Evolutionary conservation across 2,888 invertebrate genomes (phyloP).

Genomic region (Conchocele bisecta): DNA sequence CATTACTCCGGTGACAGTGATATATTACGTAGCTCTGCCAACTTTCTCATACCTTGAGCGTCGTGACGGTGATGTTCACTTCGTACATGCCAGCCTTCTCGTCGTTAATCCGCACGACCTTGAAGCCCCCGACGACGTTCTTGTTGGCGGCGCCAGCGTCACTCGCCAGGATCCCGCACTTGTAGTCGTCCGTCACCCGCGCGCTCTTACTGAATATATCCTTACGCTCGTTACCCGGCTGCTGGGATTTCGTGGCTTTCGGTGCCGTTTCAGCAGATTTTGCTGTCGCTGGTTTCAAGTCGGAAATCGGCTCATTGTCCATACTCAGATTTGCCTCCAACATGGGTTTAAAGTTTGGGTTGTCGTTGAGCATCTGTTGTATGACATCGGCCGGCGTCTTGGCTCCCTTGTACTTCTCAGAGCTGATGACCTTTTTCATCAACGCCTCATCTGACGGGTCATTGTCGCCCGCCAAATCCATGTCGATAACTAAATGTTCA

Average conservation of each 20-base stretch:
- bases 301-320: no score
- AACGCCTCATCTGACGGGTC: neutral
- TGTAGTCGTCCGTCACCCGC: conserved; percentile 37
- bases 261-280: no score
- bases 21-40: no score
- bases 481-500: no score
- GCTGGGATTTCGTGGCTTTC: conserved; percentile 2
- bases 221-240: no score
- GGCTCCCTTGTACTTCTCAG: neutral
- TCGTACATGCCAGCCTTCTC: conserved; percentile 48
- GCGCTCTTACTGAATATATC: conserved; percentile 29
- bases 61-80: conserved; percentile 50
- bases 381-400: neutral
- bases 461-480: no score
- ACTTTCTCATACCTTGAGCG: conserved; percentile 50
- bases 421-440: neutral
- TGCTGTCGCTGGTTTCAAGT: no score
- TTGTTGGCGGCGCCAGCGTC: conserved; percentile 23
- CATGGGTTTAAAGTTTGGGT: no score
- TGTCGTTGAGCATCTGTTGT: no score
- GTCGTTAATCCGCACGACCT: conserved; percentile 54
- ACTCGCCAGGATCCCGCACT: conserved; percentile 40
- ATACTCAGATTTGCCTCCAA: no score
- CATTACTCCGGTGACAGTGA: no score
- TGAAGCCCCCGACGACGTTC: conserved; percentile 53